Conservation (phyloP, 2,888 invertebrate species). For the Oxystoma pomonae region DNA sequence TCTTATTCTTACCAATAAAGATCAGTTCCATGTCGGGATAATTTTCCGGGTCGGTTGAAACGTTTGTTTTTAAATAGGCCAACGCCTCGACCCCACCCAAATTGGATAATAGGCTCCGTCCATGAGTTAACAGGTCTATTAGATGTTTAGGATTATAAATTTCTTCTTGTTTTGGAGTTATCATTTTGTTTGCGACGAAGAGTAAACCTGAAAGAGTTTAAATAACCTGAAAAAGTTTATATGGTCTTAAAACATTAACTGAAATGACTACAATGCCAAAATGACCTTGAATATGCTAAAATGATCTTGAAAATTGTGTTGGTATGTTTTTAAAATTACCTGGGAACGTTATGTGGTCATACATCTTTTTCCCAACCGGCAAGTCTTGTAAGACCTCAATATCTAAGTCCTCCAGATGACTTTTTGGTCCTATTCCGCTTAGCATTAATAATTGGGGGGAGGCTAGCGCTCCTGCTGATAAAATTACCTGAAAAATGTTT, state of each 20-base stretch:
- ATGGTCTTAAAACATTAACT: no score
- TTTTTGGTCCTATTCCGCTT: constrained; percentile 61
- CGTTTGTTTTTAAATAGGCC: constrained; percentile 56
- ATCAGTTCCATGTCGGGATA: constrained; percentile 70
- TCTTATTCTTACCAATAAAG: constrained; percentile 51
- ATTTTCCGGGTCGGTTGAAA: constrained; percentile 47
- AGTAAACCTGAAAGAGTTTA: constrained; percentile 39
- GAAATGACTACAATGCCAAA: no score
- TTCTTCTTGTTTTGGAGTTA: constrained; percentile 26
- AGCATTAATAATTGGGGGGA: constrained; percentile 88
- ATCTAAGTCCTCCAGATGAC: constrained; percentile 54
- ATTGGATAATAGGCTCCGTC: constrained; percentile 53
- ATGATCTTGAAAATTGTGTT: no score
- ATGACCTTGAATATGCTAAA: no score
- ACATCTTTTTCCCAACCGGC: constrained; percentile 63
- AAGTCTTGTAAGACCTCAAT: constrained; percentile 60
- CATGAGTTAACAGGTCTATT: constrained; percentile 46
- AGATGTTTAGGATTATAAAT: constrained; percentile 37
- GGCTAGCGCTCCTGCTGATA: constrained; percentile 83
- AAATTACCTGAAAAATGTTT: constrained; percentile 58
- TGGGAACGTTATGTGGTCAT: constrained; percentile 59
- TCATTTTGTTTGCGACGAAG: constrained; percentile 32
- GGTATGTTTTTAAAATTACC: constrained; percentile 17
- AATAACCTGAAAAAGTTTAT: no score
- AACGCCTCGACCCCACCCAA: constrained; percentile 57